Conservation (phyloP, 2,113 vertebrate species). For the Xerus inauris region DNA sequence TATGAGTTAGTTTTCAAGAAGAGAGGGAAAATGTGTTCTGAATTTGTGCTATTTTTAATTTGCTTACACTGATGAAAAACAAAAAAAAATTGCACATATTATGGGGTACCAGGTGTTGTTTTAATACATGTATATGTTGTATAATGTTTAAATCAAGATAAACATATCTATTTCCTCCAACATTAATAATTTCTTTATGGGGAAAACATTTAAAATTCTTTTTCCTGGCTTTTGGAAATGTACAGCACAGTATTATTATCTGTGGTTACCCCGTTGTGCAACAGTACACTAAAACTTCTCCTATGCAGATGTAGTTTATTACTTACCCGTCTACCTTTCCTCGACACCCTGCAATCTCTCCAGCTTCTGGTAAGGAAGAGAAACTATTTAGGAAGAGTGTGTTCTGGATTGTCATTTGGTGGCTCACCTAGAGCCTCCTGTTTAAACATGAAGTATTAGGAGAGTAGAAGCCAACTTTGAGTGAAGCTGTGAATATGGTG, state of each 20-base stretch:
- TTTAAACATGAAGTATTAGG: not conserved
- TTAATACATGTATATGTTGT: not conserved
- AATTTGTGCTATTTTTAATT: not conserved
- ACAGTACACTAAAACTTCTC: not conserved
- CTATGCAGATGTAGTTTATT: not conserved
- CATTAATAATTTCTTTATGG: not conserved
- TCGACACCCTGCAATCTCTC: fast-evolving
- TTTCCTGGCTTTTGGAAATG: not conserved
- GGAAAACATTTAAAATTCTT: not conserved
- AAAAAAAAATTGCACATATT: not conserved
- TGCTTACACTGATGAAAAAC: not conserved
- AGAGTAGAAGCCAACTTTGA: not conserved
- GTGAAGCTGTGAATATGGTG: not conserved
- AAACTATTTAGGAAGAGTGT: no score
- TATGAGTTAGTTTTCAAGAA: not conserved
- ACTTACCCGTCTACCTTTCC: not conserved
- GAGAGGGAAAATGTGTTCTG: not conserved
- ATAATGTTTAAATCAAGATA: not conserved
- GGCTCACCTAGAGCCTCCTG: not conserved
- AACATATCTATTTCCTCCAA: not conserved
- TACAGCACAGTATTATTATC: not conserved
- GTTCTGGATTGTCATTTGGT: not conserved
- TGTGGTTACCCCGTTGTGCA: not conserved
- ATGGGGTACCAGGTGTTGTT: not conserved
- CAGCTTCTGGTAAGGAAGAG: not conserved